These are phyloP conservation scores for Limnephilus marmoratus DNA, from an alignment of 2,888 invertebrate genomes.

Conservation along the genomic window DNA sequence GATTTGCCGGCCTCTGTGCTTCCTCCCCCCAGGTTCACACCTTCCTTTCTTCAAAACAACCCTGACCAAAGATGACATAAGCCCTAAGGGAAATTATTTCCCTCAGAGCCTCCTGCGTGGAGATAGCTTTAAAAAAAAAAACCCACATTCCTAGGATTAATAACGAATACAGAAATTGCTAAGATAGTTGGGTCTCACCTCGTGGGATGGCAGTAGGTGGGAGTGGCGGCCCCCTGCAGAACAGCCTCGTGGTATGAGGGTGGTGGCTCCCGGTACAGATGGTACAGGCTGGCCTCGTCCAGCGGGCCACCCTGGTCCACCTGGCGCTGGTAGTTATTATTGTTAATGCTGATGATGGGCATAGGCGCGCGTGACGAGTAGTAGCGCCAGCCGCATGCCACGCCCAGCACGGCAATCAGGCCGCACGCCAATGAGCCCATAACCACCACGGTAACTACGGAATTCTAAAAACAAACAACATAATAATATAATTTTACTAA, in stretches of 20 bases:
- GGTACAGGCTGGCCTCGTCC: conserved; percentile 63
- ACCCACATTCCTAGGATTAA: neutral
- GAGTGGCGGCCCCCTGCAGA: conserved; percentile 62
- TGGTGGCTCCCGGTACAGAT: conserved; percentile 63
- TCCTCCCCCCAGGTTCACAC: no score
- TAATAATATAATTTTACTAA: neutral
- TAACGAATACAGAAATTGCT: neutral
- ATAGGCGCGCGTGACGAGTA: conserved; percentile 47
- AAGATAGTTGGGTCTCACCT: conserved; percentile 46
- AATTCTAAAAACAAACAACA: conserved; percentile 55
- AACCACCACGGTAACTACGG: conserved; percentile 61
- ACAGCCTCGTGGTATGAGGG: conserved; percentile 65
- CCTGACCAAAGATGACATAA: no score
- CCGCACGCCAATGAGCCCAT: conserved; percentile 63
- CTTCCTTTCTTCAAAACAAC: no score
- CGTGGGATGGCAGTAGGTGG: conserved; percentile 62
- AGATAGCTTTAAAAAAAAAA: no score
- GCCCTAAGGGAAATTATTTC: no score
- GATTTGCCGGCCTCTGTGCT: no score
- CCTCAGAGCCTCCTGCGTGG: no score
- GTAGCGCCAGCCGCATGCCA: conserved; percentile 60
- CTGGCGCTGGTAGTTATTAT: conserved; percentile 52
- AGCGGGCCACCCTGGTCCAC: conserved; percentile 57
- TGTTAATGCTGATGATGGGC: conserved; percentile 39
- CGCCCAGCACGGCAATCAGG: conserved; percentile 60